Evolutionary conservation across 2,113 vertebrate genomes (phyloP), one percentile per base, ranked within the genome.

Genomic region (Ammodytes dubius): DNA sequence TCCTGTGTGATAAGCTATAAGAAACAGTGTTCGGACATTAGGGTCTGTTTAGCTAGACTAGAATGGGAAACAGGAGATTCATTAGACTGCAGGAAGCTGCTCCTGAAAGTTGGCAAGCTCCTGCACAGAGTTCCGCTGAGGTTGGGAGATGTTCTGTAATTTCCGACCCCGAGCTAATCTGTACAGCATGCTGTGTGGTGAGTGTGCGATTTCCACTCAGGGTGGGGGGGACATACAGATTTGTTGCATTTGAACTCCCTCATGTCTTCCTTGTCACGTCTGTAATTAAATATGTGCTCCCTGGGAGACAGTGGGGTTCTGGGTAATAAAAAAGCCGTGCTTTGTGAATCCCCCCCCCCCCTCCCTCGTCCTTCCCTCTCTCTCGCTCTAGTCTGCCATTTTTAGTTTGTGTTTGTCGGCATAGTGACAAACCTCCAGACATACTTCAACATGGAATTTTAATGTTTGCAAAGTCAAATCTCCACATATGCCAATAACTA

Each of bases 281-380:
- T 93, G 87, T 93, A 94, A 94, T 94, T 94, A 91, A 90, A 93
- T 77, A 88, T 83, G 77, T 19, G 68, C 85, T 92, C 90, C 85
- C 70, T 63, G 59, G 79, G 88, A 90, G 84, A 86, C 85, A 46
- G 76, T 56, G 79, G 86, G 81, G 57, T 89, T 81, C 82, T 83
- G 66, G 60, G 87, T 85, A 87, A 90, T 89, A 91, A 89, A 87
- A 91, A 76, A 59, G n/a, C 74, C 56, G 67, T 76, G 86, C 80
- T 86, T 61, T 78, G 67, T 73, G 76, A 64, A 4, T 14, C 46
- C 7, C 71, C 15, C 69, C 27, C 65, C 35, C 46, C 15, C 19
- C 14, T 61, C 27, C 69, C 17, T 53, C 35, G 39, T 9, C 57
- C 9, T 58, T 53, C 47, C 13, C 45, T 10, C 7, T 59, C 39